phyloP scores from a whole-genome alignment of 2,797 vertebrate genomes.

The Botia kubotai region DNA sequence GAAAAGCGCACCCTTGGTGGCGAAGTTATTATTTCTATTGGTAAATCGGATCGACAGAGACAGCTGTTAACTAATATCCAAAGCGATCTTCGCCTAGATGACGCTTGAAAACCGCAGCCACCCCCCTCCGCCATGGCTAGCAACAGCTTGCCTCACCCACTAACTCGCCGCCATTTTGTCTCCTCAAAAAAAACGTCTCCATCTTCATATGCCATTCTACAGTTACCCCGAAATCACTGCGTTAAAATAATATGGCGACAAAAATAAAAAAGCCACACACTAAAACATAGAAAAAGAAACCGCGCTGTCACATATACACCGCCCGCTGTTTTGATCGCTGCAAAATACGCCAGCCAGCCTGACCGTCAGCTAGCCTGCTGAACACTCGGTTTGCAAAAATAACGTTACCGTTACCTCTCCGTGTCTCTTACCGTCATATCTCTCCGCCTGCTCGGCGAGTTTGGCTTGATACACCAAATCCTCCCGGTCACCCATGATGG shows the following conservation, averaged over 20 bases:
- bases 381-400: constrained; percentile 36
- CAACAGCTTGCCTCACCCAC: constrained; percentile 73
- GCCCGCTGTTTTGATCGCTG: background rate
- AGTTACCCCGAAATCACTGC: constrained; percentile 40
- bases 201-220: constrained; percentile 56
- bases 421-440: constrained; percentile 92
- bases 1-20: no score
- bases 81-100: constrained; percentile 35
- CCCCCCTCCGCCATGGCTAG: constrained; percentile 52
- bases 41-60: constrained; percentile 15
- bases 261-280: background rate
- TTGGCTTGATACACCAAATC: constrained; percentile 95
- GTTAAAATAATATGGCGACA: background rate
- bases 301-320: background rate
- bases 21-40: background rate
- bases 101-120: constrained; percentile 37
- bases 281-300: background rate
- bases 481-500: constrained; percentile 92
- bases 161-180: constrained; percentile 85
- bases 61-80: constrained; percentile 31
- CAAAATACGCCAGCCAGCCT: constrained; percentile 59
- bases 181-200: constrained; percentile 66
- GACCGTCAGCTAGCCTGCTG: constrained; percentile 51
- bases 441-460: constrained; percentile 96
- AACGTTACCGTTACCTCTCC: constrained; percentile 32